phyloP scores from a whole-genome alignment of 2,113 vertebrate species.

The Thalassoma bifasciatum region DNA sequence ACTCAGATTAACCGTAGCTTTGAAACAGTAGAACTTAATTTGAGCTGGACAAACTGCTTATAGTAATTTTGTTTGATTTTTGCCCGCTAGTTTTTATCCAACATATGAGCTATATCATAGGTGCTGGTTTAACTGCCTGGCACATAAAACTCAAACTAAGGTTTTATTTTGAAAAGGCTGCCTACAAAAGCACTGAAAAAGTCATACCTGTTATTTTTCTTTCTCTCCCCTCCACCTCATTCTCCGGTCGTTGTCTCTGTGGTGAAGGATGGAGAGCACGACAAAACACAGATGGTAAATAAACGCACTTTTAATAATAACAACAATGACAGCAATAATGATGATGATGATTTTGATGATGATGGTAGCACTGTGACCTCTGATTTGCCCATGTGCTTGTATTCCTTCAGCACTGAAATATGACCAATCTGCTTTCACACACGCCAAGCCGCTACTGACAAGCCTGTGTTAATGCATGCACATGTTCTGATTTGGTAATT shows the following conservation, averaged over 20 bases:
- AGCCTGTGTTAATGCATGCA: slow-evolving; percentile 69
- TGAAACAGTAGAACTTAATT: no score
- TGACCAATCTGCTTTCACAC: slow-evolving; percentile 47
- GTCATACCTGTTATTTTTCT: slow-evolving; percentile 78
- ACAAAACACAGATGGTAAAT: slow-evolving; percentile 87
- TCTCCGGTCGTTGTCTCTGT: slow-evolving; percentile 79
- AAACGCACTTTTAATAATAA: slow-evolving; percentile 76
- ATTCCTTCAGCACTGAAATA: slow-evolving; percentile 50
- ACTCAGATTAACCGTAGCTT: no score
- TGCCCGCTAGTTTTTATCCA: neutral
- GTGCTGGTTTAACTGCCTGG: slow-evolving; percentile 36
- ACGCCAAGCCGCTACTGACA: slow-evolving; percentile 47
- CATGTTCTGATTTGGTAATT: slow-evolving; percentile 57
- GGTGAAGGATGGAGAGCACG: slow-evolving; percentile 87
- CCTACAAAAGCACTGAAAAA: slow-evolving; percentile 52
- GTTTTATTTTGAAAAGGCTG: slow-evolving; percentile 49
- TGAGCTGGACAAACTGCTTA: neutral
- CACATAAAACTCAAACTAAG: slow-evolving; percentile 21
- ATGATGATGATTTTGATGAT: slow-evolving; percentile 37
- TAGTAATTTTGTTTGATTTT: neutral
- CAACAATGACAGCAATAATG: slow-evolving; percentile 19
- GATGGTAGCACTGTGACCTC: slow-evolving; percentile 29
- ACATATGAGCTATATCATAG: slow-evolving; percentile 3
- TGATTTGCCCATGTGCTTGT: slow-evolving; percentile 60
- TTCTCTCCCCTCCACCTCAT: slow-evolving; percentile 73